phyloP scores from a whole-genome alignment of 2,113 vertebrate species.

The Cisticola juncidis region DNA sequence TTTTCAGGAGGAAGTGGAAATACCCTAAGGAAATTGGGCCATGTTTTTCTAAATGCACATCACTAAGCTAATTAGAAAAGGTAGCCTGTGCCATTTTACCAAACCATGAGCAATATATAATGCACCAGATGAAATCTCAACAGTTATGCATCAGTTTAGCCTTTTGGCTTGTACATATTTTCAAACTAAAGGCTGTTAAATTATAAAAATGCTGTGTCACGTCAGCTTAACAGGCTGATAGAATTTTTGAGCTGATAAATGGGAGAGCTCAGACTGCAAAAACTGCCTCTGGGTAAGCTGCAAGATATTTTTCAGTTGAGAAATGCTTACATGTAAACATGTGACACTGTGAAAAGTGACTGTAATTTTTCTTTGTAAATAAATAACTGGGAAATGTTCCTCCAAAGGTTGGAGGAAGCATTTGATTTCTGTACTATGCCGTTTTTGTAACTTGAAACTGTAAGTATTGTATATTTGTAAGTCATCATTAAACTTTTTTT shows the following conservation, averaged over 20 bases:
- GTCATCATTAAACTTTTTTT: constrained; percentile 51
- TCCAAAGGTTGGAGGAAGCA: not conserved
- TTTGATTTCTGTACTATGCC: not conserved
- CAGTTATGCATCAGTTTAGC: not conserved
- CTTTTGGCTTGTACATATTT: not conserved
- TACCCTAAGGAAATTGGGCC: not conserved
- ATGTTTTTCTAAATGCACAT: not conserved
- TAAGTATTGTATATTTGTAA: constrained; percentile 68
- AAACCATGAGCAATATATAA: not conserved
- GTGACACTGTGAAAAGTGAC: constrained; percentile 28
- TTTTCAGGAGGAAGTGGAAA: not conserved
- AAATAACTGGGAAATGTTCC: not conserved
- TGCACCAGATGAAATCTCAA: not conserved
- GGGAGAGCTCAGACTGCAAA: constrained; percentile 20
- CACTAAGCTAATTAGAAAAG: not conserved
- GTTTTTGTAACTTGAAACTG: constrained; percentile 30
- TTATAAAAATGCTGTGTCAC: constrained; percentile 31
- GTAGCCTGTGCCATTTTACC: not conserved
- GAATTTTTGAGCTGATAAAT: constrained; percentile 32
- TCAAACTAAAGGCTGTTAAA: constrained; percentile 17
- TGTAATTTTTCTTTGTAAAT: constrained; percentile 56
- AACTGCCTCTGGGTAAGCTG: constrained; percentile 42
- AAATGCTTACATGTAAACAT: constrained; percentile 40
- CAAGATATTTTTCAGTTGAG: constrained; percentile 40
- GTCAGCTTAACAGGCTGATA: constrained; percentile 11